Base-by-base conservation (phyloP, 2,888 invertebrate species). In the Lasioglossum zephyrum region DNA sequence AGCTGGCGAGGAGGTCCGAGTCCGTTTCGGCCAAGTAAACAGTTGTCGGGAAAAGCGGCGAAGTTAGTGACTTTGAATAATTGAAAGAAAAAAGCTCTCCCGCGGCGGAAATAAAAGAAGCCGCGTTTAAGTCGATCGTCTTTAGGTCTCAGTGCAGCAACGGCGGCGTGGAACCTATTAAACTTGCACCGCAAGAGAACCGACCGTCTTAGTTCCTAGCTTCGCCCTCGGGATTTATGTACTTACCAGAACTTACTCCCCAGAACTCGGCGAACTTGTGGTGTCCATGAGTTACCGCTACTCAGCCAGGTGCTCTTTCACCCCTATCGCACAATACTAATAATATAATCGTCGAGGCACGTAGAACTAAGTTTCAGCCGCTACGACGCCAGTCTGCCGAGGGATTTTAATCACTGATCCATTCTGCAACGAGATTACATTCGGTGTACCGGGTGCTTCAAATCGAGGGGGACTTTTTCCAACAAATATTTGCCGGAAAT, bases 41-140 rank as follows among this genome's bases (percentile, higher is more conserved):
- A 70, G 41, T 39, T 39, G 69, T n/a, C 22, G n/a, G 41, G 70
- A 91, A 91, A 75, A 89, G 87, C 77, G 87, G 79, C 49, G 44
- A 11, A 60, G 26, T 70, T 41, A 36, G 47, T 11, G 44, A 31
- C 77, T 74, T 60, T 60, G 66, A 87, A 77, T 84, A 73, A 82
- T 79, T 63, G 74, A 83, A 26, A 44, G 18, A 26, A 11, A 49
- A 79, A 81, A 82, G 63, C 36, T 66, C 72, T 63, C 44, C 44
- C 60, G 63, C 26, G 44, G 57, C 41, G 72, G 44, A 60, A 82
- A 88, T 85, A 87, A 88, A 85, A 85, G 84, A 82, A 87, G 80
- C 86, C 85, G 84, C 90, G 90, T 90, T 93, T 93, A 92, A 92
- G 92, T 92, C 90, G 92, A 92, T 93, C 93, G 93, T 92, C 92